Percentiles rank a stretch among this genome's conserved stretches.
These are phyloP conservation scores for Acanthornis magna DNA, from an alignment of 2,797 vertebrate species.

Conservation along the genomic window DNA sequence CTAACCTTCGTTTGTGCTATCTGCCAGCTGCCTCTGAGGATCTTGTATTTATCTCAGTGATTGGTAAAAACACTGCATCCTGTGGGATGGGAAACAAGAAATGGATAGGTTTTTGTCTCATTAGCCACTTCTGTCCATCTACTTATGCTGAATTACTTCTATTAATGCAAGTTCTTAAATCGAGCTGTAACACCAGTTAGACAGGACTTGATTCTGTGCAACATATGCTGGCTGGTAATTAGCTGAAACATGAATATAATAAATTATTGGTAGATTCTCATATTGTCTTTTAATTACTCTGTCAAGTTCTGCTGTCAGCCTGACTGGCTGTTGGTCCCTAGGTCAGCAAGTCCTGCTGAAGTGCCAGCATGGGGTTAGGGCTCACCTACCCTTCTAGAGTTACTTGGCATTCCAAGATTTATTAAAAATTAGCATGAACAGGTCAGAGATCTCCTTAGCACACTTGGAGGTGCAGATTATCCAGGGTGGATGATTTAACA, in stretches of 20 bases:
- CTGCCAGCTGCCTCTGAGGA: neutral
- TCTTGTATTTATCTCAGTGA: neutral
- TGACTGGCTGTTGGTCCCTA: neutral
- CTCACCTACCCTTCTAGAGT: constrained; percentile 43
- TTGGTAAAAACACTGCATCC: neutral
- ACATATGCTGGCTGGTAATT: constrained; percentile 20
- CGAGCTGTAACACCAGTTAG: neutral
- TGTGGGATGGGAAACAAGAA: neutral
- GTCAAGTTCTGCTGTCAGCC: neutral
- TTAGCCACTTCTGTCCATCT: neutral
- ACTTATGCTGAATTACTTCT: neutral
- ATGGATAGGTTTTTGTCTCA: neutral
- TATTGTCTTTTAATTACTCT: constrained; percentile 16
- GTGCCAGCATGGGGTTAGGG: neutral
- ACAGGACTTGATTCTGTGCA: neutral
- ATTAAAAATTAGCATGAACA: constrained; percentile 49
- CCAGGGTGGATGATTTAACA: neutral
- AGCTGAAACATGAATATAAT: constrained; percentile 12
- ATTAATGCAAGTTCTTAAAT: constrained; percentile 13
- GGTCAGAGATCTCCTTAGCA: constrained; percentile 32
- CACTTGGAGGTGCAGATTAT: constrained; percentile 41
- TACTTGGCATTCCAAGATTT: constrained; percentile 64
- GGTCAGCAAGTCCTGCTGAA: constrained; percentile 2
- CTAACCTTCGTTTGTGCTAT: neutral
- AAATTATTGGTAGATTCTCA: neutral